Conservation (phyloP, 2,797 vertebrate species). For the Thunnus albacares region DNA sequence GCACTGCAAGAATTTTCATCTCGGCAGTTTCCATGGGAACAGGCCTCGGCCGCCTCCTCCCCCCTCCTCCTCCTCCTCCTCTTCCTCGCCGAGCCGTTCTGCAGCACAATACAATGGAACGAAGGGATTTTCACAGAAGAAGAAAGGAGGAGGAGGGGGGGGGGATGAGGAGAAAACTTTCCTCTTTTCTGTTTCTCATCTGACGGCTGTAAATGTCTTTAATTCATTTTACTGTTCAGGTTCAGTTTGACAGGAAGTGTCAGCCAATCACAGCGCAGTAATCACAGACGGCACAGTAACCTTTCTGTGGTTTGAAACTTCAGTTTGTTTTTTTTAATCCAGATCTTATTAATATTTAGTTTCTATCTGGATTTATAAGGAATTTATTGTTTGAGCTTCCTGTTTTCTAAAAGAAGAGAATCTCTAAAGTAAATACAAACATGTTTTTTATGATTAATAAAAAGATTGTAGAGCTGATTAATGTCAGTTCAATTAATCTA, state of each 20-base stretch:
- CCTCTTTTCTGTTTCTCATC: conserved; percentile 10
- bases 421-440: too few species aligned
- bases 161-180: conserved; percentile 59
- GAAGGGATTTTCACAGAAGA: conserved; percentile 78
- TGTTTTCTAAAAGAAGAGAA: too few species aligned
- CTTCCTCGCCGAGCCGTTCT: conserved; percentile 43
- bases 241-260: neutral
- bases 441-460: too few species aligned
- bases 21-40: conserved; percentile 92
- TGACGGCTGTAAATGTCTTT: neutral
- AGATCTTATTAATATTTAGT: neutral
- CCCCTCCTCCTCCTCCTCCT: conserved; percentile 59
- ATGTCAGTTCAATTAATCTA: too few species aligned
- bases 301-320: too few species aligned
- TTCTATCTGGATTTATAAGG: too few species aligned
- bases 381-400: too few species aligned
- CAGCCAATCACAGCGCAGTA: neutral
- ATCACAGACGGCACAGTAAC: too few species aligned
- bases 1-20: conserved; percentile 91
- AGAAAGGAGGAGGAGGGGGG: conserved; percentile 50
- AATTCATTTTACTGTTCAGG: too few species aligned
- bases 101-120: conserved; percentile 84
- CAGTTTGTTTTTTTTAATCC: neutral
- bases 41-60: conserved; percentile 73
- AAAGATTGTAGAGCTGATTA: too few species aligned